Evolutionary conservation across 2,113 vertebrate genomes (phyloP).

Genomic region (Heliornis fulica): DNA sequence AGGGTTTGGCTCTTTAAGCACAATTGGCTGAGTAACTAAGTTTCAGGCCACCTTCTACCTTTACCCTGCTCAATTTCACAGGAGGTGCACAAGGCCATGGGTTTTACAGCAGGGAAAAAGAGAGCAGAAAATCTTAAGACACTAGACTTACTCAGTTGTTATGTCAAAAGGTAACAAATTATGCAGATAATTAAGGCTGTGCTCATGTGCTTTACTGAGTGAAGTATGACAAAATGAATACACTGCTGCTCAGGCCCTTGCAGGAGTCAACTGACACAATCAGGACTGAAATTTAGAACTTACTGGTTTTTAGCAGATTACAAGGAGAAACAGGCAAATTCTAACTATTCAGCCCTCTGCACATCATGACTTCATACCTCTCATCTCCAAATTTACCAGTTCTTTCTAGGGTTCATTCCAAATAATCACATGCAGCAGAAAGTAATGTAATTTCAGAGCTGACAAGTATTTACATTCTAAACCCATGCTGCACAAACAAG

Average conservation of each 20-base stretch:
- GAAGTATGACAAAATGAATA: not conserved
- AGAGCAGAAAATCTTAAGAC: not conserved
- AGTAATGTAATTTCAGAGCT: not conserved
- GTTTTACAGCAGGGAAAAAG: not conserved
- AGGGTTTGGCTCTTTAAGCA: not conserved
- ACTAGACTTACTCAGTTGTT: not conserved
- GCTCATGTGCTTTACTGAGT: accelerated
- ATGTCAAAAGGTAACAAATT: not conserved
- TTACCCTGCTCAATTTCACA: not conserved
- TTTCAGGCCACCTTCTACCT: not conserved
- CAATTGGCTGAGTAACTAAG: not conserved
- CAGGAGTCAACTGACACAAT: not conserved
- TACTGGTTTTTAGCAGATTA: not conserved
- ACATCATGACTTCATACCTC: not conserved
- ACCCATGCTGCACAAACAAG: not conserved
- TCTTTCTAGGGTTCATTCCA: not conserved
- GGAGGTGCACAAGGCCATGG: not conserved
- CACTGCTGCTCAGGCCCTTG: not conserved
- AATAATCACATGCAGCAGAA: not conserved
- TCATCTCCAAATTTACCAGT: not conserved
- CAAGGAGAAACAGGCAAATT: not conserved
- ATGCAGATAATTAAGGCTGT: not conserved
- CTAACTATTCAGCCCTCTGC: not conserved
- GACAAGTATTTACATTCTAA: not conserved
- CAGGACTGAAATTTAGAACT: not conserved